Conservation (phyloP, 2,888 invertebrate genomes). For the Caenorhabditis virilis region DNA sequence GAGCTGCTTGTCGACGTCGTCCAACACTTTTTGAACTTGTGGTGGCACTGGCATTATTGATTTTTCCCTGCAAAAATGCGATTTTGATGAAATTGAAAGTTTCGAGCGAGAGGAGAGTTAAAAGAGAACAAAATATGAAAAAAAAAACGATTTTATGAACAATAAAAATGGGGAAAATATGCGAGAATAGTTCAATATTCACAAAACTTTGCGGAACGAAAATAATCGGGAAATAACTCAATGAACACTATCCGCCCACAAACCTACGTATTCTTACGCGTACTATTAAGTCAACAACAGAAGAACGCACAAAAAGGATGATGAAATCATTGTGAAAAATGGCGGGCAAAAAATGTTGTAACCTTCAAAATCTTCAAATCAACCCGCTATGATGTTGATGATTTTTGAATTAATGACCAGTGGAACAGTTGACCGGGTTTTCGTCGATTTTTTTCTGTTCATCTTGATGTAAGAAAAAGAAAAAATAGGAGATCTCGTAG, state of each 20-base stretch:
- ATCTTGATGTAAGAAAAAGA: too few relatives aligned
- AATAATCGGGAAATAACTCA: neutral
- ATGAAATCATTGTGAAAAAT: neutral
- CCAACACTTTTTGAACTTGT: conserved; percentile 60
- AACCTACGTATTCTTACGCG: too few relatives aligned
- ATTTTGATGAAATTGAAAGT: too few relatives aligned
- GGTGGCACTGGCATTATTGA: conserved; percentile 38
- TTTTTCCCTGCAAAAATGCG: too few relatives aligned
- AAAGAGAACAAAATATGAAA: neutral
- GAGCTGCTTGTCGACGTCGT: conserved; percentile 66
- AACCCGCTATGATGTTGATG: too few relatives aligned
- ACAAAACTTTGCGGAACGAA: neutral
- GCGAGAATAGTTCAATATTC: conserved; percentile 3
- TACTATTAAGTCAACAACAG: too few relatives aligned
- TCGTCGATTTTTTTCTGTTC: too few relatives aligned
- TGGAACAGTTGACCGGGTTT: too few relatives aligned
- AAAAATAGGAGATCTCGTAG: too few relatives aligned
- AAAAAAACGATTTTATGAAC: neutral
- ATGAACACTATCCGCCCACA: too few relatives aligned
- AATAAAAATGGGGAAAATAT: neutral
- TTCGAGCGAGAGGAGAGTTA: too few relatives aligned
- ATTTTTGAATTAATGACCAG: too few relatives aligned
- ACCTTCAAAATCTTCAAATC: neutral
- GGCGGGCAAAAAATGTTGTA: neutral
- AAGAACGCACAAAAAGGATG: neutral